Base-by-base conservation (phyloP, 1,140 invertebrate genomes). In the Cotesia vestalis region DNA sequence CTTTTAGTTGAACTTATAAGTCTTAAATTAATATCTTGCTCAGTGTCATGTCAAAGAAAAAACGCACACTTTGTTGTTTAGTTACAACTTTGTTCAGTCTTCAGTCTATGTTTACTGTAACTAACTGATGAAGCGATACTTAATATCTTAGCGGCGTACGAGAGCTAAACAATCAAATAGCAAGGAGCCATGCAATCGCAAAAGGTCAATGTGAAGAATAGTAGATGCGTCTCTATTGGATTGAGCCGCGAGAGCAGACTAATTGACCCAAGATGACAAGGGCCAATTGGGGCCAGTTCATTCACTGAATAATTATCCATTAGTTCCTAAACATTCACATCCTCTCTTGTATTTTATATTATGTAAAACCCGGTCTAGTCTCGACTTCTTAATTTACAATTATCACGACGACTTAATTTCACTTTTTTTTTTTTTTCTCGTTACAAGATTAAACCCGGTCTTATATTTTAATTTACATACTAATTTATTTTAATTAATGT, bases 201-300 rank as follows among this genome's bases (percentile, higher is more conserved):
- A 38, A 62, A 38, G 60, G 36, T 62, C 36, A 36, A 62, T 62
- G 12, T 51, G 27, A n/a, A 40, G 27, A 20, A 12, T 12, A 14
- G 34, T 34, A 59, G 62, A 62, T 66, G 66, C 57, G 52, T 14
- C 14, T 66, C 55, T 34, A 40, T 67, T 59, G 38, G 57, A 72
- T 72, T 67, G 59, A 72, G 63, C 55, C 57, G 71, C 57, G 63
- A 61, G 71, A 67, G 64, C 71, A 40, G 71, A 67, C 66, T 36
- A 72, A 72, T 72, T 72, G 64, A 72, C 71, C 71, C 64, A 53
- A 20, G 27, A 51, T 67, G 71, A 72, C 71, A 72, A 67, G 64
- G 71, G 71, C 71, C 46, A 72, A 72, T 72, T 72, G 71, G 63
- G 62, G 70, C 63, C 64, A 46, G 64, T 9, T 66, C 17, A 72